phyloP scores from a whole-genome alignment of 2,888 invertebrate genomes.

The Acheta domesticus region DNA sequence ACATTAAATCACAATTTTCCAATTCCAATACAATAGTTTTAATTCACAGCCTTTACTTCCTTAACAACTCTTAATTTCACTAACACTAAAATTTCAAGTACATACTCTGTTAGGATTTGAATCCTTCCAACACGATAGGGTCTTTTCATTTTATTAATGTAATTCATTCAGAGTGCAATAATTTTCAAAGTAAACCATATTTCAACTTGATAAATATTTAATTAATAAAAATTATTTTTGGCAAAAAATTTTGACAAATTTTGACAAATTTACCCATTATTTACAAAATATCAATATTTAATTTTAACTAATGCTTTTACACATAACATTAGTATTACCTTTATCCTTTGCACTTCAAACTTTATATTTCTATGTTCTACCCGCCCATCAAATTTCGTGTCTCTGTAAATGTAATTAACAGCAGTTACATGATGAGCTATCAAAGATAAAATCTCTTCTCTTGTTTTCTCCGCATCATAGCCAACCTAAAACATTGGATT shows the following conservation, averaged over 20 bases:
- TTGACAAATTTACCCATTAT: too few relatives aligned
- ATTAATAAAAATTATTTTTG: not conserved
- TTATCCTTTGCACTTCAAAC: constrained; percentile 90
- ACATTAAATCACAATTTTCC: too few relatives aligned
- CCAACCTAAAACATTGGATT: constrained; percentile 56
- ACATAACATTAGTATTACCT: constrained; percentile 50
- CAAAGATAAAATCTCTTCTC: constrained; percentile 94
- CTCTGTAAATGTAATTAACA: constrained; percentile 94
- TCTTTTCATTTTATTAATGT: too few relatives aligned
- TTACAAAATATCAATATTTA: too few relatives aligned
- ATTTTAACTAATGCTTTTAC: not conserved
- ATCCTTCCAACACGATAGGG: too few relatives aligned
- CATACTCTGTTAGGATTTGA: too few relatives aligned
- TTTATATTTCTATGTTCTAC: constrained; percentile 88
- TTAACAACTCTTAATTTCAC: too few relatives aligned
- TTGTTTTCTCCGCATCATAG: constrained; percentile 78
- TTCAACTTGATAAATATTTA: not conserved
- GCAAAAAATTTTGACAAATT: not conserved
- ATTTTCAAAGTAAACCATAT: not conserved
- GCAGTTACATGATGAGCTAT: constrained; percentile 98
- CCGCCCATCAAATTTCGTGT: constrained; percentile 90
- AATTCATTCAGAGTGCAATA: too few relatives aligned
- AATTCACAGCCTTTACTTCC: too few relatives aligned
- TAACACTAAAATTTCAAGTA: too few relatives aligned
- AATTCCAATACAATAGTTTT: too few relatives aligned